phyloP scores from a whole-genome alignment of 64 coral and sea anemone genomes.

The Acropora tenuis region DNA sequence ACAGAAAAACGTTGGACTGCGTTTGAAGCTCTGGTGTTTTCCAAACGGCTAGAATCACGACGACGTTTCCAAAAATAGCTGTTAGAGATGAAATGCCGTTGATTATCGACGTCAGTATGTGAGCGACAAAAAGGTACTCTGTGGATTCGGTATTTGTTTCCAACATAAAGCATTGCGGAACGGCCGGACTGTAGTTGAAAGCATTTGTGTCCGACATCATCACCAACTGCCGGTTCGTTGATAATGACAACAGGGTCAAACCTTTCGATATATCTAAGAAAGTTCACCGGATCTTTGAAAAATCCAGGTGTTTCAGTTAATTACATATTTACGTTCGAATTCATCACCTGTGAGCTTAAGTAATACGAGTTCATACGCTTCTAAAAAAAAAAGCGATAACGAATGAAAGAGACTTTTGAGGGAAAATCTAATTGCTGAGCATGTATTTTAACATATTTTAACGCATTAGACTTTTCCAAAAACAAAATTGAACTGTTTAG shows the following conservation, averaged over 20 bases:
- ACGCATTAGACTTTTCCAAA: too few species aligned
- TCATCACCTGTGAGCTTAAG: not conserved
- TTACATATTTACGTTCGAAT: not conserved
- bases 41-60: slow-evolving; percentile 61
- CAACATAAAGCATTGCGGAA: not conserved
- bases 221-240: not conserved
- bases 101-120: slow-evolving; percentile 33
- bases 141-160: slow-evolving; percentile 3
- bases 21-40: slow-evolving; percentile 42
- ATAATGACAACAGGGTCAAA: too few species aligned
- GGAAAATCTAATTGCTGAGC: too few species aligned
- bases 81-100: slow-evolving; percentile 50
- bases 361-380: not conserved
- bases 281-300: not conserved
- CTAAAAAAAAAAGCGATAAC: not conserved
- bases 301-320: not conserved
- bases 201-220: not conserved
- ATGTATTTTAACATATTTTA: too few species aligned
- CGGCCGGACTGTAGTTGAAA: not conserved
- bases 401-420: too few species aligned
- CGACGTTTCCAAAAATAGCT: slow-evolving; percentile 50
- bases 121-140: not conserved
- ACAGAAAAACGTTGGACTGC: slow-evolving; percentile 59
- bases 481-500: too few species aligned
- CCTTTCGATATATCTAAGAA: not conserved